Evolutionary conservation across 1,140 invertebrate species (phyloP).

Genomic region (Oryzaephilus surinamensis): DNA sequence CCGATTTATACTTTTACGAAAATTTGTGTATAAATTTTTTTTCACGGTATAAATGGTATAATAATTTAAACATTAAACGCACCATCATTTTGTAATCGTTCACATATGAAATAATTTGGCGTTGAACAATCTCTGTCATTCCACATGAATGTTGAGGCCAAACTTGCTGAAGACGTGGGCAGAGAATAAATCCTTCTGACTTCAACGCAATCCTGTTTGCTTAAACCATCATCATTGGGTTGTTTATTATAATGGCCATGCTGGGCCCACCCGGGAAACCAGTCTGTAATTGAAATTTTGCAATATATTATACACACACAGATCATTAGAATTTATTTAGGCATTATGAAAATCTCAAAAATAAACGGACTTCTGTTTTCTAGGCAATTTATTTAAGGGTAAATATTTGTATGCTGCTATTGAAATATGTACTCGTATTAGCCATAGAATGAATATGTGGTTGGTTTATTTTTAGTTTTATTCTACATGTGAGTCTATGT

Average conservation of each 20-base stretch:
- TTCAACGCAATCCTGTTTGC: slow-evolving; percentile 69
- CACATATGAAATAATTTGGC: slow-evolving; percentile 61
- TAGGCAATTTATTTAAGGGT: no score
- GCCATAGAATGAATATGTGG: no score
- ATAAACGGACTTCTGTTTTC: no score
- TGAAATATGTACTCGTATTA: no score
- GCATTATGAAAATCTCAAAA: no score
- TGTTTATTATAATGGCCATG: slow-evolving; percentile 53
- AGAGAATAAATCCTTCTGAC: slow-evolving; percentile 50
- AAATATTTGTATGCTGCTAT: no score
- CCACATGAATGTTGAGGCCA: slow-evolving; percentile 54
- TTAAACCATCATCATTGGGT: slow-evolving; percentile 69
- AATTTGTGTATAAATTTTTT: neutral
- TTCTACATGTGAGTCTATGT: no score
- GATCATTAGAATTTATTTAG: no score
- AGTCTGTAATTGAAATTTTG: slow-evolving; percentile 58
- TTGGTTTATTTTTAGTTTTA: no score
- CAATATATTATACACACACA: no score
- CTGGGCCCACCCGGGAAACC: slow-evolving; percentile 64
- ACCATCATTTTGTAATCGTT: slow-evolving; percentile 46
- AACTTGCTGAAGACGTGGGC: slow-evolving; percentile 36
- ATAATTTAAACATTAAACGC: slow-evolving; percentile 22
- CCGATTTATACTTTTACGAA: neutral
- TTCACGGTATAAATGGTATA: no score
- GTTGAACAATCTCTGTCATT: slow-evolving; percentile 63